Evolutionary conservation across 1,140 invertebrate species (phyloP).

Genomic region (Chrysoperla carnea): DNA sequence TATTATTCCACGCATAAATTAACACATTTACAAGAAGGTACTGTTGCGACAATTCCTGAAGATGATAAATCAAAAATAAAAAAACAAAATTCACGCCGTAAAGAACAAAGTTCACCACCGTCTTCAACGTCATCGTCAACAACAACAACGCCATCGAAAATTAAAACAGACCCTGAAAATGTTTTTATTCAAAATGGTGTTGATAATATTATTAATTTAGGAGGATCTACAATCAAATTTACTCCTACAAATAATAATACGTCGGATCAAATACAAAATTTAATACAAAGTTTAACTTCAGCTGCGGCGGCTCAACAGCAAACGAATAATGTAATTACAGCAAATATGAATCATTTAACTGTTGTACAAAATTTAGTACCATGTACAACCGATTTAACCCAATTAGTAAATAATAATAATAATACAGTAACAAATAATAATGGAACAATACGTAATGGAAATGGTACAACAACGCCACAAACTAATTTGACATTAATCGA

Average conservation of each 20-base stretch:
- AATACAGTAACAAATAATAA: not conserved
- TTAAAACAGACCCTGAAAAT: not conserved
- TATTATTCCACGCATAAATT: conserved; percentile 42
- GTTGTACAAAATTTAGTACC: not conserved
- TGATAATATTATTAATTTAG: not conserved
- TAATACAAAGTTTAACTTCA: not conserved
- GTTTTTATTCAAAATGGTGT: not conserved
- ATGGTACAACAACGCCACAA: not conserved
- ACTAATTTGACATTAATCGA: not conserved
- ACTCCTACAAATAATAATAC: not conserved
- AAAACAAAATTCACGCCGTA: not conserved
- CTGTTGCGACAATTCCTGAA: not conserved
- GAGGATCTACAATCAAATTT: no score
- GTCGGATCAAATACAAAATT: not conserved
- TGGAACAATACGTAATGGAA: not conserved
- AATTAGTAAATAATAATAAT: not conserved
- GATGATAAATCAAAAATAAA: not conserved
- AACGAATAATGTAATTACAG: not conserved
- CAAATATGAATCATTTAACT: not conserved
- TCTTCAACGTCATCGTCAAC: no score
- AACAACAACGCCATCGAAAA: not conserved
- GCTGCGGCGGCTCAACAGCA: not conserved
- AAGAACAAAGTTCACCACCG: no score
- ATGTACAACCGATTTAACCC: not conserved
- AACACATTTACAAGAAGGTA: conserved; percentile 9